These are phyloP conservation scores for Drosophila nr. fundita DNA, from an alignment of 2,888 invertebrate species.

Conservation along the genomic window DNA sequence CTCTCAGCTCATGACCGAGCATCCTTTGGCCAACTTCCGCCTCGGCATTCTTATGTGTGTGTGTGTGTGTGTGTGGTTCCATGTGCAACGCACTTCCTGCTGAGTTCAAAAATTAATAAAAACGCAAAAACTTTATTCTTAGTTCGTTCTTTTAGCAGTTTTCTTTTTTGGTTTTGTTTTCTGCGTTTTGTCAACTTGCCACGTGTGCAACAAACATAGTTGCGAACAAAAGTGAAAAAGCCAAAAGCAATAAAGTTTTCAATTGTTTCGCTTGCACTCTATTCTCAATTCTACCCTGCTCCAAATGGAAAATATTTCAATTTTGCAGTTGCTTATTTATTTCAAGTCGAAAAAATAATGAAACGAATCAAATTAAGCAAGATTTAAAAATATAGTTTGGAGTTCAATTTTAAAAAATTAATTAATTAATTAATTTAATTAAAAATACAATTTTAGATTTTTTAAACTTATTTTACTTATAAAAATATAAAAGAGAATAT, in stretches of 20 bases:
- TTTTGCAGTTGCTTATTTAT: not conserved
- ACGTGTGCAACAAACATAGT: slow-evolving; percentile 71
- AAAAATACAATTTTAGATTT: not conserved
- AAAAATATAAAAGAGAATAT: not conserved
- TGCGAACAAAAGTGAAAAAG: slow-evolving; percentile 80
- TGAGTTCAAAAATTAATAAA: slow-evolving; percentile 76
- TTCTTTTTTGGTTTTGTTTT: slow-evolving; percentile 25
- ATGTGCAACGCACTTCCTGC: slow-evolving; percentile 17
- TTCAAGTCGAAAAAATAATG: not conserved
- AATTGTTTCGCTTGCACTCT: slow-evolving; percentile 71
- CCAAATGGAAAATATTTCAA: not conserved
- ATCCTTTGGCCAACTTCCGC: slow-evolving; percentile 41
- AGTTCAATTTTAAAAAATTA: not conserved
- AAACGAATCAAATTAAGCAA: not conserved
- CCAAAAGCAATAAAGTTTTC: slow-evolving; percentile 78
- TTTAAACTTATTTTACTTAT: not conserved
- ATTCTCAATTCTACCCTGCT: slow-evolving; percentile 14
- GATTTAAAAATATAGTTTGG: not conserved
- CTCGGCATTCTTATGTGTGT: slow-evolving; percentile 38
- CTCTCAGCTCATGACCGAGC: slow-evolving; percentile 11
- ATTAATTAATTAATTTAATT: too few species aligned
- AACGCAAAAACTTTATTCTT: slow-evolving; percentile 66
- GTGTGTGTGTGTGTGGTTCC: not conserved
- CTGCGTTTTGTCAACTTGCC: slow-evolving; percentile 74
- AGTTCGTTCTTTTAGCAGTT: slow-evolving; percentile 26